Conservation (phyloP, 2,113 vertebrate species). For the Myrmecophaga tridactyla region DNA sequence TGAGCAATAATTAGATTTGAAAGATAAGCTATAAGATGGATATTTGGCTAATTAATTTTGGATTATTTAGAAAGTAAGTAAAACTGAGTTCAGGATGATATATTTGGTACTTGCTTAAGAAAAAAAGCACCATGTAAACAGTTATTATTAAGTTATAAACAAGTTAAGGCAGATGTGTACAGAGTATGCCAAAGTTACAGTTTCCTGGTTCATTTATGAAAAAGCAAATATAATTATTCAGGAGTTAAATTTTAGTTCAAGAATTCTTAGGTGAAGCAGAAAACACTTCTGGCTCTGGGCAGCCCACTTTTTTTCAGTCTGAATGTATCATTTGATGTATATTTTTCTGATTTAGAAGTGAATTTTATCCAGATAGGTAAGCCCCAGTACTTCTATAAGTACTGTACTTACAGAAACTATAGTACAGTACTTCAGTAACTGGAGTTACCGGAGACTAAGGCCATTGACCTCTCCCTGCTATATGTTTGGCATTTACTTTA, state of each 20-base stretch:
- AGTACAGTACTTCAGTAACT: not conserved
- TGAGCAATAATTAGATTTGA: conserved; percentile 58
- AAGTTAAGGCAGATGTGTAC: not conserved
- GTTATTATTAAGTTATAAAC: conserved; percentile 39
- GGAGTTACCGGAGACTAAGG: not conserved
- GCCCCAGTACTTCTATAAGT: no score
- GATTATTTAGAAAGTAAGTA: conserved; percentile 18
- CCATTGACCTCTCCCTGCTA: not conserved
- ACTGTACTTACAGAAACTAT: no score
- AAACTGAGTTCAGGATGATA: conserved; percentile 9
- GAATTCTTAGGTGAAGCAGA: not conserved
- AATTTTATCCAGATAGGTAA: not conserved
- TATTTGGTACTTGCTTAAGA: not conserved
- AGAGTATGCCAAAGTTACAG: not conserved
- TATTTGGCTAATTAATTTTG: not conserved
- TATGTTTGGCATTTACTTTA: not conserved
- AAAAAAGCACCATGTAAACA: not conserved
- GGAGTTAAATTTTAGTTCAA: conserved; percentile 23
- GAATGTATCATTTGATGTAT: not conserved
- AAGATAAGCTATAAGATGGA: not conserved
- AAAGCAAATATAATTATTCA: conserved; percentile 2
- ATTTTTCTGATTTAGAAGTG: not conserved
- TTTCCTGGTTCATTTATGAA: not conserved
- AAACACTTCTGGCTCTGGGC: not conserved
- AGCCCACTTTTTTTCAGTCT: not conserved